Conservation (phyloP, 2,888 invertebrate species). For the Zele albiditarsus region DNA sequence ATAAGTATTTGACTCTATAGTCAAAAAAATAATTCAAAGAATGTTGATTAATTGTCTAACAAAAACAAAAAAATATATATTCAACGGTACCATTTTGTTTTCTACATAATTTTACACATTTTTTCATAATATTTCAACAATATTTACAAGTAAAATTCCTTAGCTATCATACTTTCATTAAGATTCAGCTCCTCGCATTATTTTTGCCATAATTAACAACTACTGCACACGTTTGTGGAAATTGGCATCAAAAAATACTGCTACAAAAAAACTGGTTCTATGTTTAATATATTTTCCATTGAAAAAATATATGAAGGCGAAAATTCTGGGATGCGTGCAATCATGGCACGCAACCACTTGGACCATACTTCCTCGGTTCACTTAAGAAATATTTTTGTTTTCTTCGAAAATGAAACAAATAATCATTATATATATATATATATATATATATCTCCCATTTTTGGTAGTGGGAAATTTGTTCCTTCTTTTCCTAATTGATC, state of each 20-base stretch:
- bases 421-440: background rate
- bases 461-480: background rate
- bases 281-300: conserved; percentile 2
- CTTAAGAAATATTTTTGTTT: background rate
- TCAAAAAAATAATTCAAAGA: background rate
- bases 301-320: conserved; percentile 11
- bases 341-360: background rate
- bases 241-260: conserved; percentile 20
- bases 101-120: conserved; percentile 15
- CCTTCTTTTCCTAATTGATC: background rate
- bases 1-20: background rate
- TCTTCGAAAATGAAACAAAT: background rate
- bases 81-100: background rate
- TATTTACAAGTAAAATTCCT: conserved; percentile 54
- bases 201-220: background rate
- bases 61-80: conserved; percentile 8
- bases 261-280: conserved; percentile 9
- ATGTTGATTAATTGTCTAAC: background rate
- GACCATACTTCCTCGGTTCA: background rate
- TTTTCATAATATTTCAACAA: conserved; percentile 48
- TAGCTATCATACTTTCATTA: conserved; percentile 17
- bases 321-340: background rate
- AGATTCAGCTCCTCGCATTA: conserved; percentile 36
- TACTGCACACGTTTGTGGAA: background rate
- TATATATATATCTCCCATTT: background rate